phyloP scores from a whole-genome alignment of 37 sponge, comb jelly and placozoan species.

The Diacarnus erythraeanus region DNA sequence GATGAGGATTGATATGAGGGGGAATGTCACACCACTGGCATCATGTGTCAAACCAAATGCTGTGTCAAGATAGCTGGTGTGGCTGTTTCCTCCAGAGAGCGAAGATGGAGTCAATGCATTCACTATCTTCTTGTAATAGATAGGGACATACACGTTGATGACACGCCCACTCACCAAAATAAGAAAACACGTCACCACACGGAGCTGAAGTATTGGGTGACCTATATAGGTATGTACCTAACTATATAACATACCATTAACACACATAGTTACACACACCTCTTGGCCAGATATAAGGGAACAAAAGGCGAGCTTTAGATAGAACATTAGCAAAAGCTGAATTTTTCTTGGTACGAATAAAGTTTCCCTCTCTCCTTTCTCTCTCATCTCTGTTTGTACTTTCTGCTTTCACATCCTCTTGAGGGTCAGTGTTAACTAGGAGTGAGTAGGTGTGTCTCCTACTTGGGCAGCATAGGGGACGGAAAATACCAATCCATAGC shows the following conservation, averaged over 20 bases:
- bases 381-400: background rate
- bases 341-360: conserved; percentile 24
- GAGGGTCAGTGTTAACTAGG: conserved; percentile 18
- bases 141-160: conserved; percentile 92
- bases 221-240: no score
- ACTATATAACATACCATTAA: no score
- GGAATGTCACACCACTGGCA: conserved; percentile 39
- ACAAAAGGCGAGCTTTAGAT: conserved; percentile 67
- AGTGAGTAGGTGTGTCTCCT: conserved; percentile 15
- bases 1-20: conserved; percentile 42
- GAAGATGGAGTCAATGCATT: conserved; percentile 54
- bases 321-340: conserved; percentile 78
- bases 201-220: conserved; percentile 76
- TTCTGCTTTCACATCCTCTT: background rate
- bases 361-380: conserved; percentile 24
- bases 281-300: conserved; percentile 95
- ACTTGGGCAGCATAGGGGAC: conserved; percentile 5
- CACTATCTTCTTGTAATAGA: conserved; percentile 93
- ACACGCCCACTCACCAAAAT: conserved; percentile 78
- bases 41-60: conserved; percentile 11
- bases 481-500: conserved; percentile 26
- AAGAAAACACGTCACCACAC: conserved; percentile 79
- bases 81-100: background rate
- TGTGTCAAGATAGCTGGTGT: conserved; percentile 19
- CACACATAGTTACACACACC: no score